A percentile compares a stretch with the other conserved stretches of the same genome.
Conservation (phyloP, 2,797 vertebrate species). For the Garrulus glandarius region DNA sequence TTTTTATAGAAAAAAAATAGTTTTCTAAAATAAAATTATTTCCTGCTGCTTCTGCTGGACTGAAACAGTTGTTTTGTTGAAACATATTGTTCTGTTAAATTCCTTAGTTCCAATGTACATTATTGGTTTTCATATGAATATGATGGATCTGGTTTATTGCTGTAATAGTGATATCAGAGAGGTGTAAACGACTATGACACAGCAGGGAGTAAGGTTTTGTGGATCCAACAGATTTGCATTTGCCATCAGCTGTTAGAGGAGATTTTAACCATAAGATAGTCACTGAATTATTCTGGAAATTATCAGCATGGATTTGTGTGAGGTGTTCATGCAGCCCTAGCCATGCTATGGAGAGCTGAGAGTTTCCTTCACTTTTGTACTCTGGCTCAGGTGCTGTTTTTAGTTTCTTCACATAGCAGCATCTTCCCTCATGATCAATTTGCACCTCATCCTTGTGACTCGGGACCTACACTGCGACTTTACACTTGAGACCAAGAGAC, state of each 20-base stretch:
- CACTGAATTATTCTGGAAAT: background rate
- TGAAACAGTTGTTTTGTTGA: constrained; percentile 48
- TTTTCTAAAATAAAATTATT: constrained; percentile 29
- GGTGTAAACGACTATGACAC: background rate
- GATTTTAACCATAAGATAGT: background rate
- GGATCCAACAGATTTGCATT: background rate
- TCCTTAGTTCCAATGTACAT: constrained; percentile 12
- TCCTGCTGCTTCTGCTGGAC: constrained; percentile 52
- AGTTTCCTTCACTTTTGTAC: background rate
- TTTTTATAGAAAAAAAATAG: background rate
- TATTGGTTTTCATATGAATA: background rate
- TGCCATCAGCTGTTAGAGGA: background rate
- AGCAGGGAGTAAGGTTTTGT: background rate
- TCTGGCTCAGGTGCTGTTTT: rapidly evolving
- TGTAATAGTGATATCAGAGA: background rate
- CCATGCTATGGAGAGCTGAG: background rate
- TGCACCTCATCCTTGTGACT: background rate
- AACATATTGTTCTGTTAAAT: constrained; percentile 51
- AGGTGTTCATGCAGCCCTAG: background rate
- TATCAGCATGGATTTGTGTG: background rate
- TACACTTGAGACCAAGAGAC: background rate
- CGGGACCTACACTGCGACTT: background rate
- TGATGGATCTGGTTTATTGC: background rate
- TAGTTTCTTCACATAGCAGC: rapidly evolving
- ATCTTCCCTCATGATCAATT: background rate